Conservation (phyloP, 2,797 vertebrate species). For the Kryptopterus vitreolus region DNA sequence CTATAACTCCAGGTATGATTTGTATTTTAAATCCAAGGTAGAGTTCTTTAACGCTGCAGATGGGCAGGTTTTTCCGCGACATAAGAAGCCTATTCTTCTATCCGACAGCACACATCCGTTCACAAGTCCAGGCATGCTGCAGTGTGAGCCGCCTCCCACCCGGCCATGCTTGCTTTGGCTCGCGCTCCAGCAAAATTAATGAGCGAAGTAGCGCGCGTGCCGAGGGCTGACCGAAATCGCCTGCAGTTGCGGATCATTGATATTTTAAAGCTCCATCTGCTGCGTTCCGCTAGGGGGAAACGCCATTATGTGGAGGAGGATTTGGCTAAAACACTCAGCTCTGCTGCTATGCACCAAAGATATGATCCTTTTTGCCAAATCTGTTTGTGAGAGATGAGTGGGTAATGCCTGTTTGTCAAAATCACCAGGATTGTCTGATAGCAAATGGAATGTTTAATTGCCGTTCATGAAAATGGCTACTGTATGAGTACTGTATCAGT, state of each 20-base stretch:
- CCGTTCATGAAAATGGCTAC: not conserved
- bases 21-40: not conserved
- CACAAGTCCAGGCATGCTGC: not conserved
- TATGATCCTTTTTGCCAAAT: conserved; percentile 36
- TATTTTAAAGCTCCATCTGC: conserved; percentile 52
- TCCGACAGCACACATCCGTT: not conserved
- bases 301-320: conserved; percentile 31
- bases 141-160: conserved; percentile 22
- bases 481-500: not conserved
- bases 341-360: conserved; percentile 32
- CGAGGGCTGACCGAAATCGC: conserved; percentile 35
- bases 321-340: conserved; percentile 50
- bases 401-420: conserved; percentile 25
- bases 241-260: conserved; percentile 42
- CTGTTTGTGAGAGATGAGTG: conserved; percentile 38
- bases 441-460: not conserved
- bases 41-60: not conserved
- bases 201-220: not conserved
- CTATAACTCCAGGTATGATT: too few species aligned
- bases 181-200: conserved; percentile 22
- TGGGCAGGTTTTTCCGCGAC: not conserved
- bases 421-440: not conserved
- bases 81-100: not conserved
- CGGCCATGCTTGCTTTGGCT: conserved; percentile 34
- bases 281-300: conserved; percentile 32